These are phyloP conservation scores for Eumeta japonica DNA, from an alignment of 1,140 invertebrate genomes.

Conservation along the genomic window DNA sequence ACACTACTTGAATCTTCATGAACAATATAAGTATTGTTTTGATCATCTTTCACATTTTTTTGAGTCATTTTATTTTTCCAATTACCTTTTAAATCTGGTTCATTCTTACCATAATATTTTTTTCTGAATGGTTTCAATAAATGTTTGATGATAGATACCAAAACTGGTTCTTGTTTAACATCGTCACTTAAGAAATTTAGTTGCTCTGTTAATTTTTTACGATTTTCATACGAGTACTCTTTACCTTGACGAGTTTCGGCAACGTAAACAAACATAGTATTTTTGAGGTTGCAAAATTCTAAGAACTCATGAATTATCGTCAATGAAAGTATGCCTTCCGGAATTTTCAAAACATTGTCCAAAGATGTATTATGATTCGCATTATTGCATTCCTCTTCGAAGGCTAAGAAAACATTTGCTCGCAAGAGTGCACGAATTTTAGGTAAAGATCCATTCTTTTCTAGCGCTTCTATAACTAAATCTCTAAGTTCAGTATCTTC, in stretches of 20 bases:
- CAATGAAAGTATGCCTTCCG: constrained; percentile 43
- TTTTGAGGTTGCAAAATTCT: constrained; percentile 52
- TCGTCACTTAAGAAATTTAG: constrained; percentile 28
- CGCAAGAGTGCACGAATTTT: constrained; percentile 52
- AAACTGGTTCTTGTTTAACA: constrained; percentile 30
- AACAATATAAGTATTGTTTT: constrained; percentile 47
- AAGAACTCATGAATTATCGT: constrained; percentile 51
- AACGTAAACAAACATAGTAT: constrained; percentile 53
- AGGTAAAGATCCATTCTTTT: constrained; percentile 53
- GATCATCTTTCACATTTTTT: constrained; percentile 25
- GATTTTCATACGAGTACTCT: constrained; percentile 39
- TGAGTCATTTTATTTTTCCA: constrained; percentile 17
- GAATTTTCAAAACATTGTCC: constrained; percentile 41
- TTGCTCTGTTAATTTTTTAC: constrained; percentile 29
- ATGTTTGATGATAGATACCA: constrained; percentile 38
- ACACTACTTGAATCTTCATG: constrained; percentile 40
- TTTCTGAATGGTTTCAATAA: constrained; percentile 20
- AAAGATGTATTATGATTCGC: constrained; percentile 42
- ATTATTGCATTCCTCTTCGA: constrained; percentile 50
- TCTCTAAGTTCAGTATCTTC: constrained; percentile 53
- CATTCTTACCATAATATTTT: constrained; percentile 12
- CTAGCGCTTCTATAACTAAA: constrained; percentile 52
- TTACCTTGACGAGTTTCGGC: constrained; percentile 51
- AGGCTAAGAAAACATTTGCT: constrained; percentile 52
- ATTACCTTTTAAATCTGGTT: constrained; percentile 8